Base-by-base conservation (phyloP, 1,140 invertebrate species). In the Ditylenchus dipsaci region DNA sequence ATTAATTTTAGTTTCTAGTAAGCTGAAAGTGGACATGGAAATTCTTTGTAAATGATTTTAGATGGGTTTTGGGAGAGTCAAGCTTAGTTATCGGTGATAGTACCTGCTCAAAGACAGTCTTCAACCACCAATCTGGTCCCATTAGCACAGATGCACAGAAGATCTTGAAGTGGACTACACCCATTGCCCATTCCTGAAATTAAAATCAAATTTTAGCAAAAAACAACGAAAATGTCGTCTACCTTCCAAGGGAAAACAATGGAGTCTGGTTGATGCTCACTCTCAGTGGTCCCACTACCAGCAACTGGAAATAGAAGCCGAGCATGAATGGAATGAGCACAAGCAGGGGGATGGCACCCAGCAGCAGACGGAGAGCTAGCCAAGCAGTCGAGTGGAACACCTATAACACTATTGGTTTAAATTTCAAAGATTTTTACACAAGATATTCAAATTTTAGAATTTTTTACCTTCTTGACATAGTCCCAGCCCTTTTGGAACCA, bases 121-220 rank as follows among this genome's bases (percentile, higher is more conserved):
- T 90, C 63, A 98, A 85, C 82, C 89, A 89, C 90, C 93, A 97
- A 81, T 97, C 93, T 0, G 94, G 95, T 0, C 93, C 93, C 92
- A 97, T 97, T 88, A 97, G 90, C 0, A 91, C 93, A 1, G 95
- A 85, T 0, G 92, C 95, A 76, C 92, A 94, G n/a, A 93, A 90
- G 67, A 97, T 97, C 86, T 98, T 98, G 1, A 93, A 95, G 82
- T 97, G 95, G 0, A 97, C 85, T 8, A 97, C 91, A 13, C 95
- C 95, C 77, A 77, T 79, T n/a, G 74, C 74, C 72, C 65, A 77
- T 38, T 38, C 33, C 53, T 79, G 23, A 3, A 53, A 53, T 53
- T 21, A 7, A 3, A 7, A 7, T 53, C 15, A 53, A 15, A 7
- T 53, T 53, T 26, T 5, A 53, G 8, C 23, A 21, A 53, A 21